phyloP scores from a whole-genome alignment of 2,113 vertebrate species.

The Cebus imitator region DNA sequence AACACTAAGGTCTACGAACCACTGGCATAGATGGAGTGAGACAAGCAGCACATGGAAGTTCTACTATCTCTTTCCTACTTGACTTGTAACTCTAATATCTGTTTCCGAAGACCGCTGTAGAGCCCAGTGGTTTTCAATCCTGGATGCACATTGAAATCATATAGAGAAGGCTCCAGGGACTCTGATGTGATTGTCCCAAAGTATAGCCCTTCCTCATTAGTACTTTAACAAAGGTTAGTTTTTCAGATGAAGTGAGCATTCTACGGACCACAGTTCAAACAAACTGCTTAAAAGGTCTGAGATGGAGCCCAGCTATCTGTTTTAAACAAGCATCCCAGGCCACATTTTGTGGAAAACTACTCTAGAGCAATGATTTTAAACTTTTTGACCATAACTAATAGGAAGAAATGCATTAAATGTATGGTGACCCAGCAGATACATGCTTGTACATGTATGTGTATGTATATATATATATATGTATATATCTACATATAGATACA shows the following conservation, averaged over 20 bases:
- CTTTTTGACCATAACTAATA: background rate
- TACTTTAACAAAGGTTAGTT: background rate
- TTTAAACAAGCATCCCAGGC: background rate
- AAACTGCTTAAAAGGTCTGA: background rate
- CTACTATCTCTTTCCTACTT: background rate
- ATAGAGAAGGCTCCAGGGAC: background rate
- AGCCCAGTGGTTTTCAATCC: background rate
- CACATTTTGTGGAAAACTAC: background rate
- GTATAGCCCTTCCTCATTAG: background rate
- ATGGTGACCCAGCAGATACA: background rate
- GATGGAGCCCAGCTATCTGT: background rate
- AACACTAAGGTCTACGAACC: background rate
- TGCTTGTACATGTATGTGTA: background rate
- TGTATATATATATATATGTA: background rate
- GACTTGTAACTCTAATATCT: background rate
- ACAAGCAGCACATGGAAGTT: background rate
- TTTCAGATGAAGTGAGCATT: background rate
- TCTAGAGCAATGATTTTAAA: background rate
- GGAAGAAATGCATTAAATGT: background rate
- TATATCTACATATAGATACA: background rate
- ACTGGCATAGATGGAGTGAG: background rate
- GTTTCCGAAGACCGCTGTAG: background rate
- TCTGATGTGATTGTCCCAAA: background rate
- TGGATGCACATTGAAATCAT: background rate
- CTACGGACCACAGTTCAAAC: background rate